Conservation (phyloP, 2,888 invertebrate genomes). For the Empis stercorea region DNA sequence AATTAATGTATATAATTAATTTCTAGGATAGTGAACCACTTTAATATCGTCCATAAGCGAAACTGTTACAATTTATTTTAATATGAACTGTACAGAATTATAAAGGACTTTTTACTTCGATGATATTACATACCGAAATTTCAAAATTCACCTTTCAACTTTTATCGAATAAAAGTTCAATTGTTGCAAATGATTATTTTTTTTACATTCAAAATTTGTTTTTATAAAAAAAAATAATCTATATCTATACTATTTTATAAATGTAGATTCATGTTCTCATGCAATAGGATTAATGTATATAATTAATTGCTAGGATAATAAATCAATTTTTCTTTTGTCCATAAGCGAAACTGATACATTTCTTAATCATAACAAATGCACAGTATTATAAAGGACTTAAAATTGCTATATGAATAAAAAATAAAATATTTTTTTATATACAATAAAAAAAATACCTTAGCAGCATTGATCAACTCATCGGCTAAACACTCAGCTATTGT, state of each 20-base stretch:
- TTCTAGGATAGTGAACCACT: slow-evolving; percentile 13
- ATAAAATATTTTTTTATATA: neutral
- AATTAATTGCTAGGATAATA: slow-evolving; percentile 14
- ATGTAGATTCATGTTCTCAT: slow-evolving; percentile 17
- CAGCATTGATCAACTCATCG: slow-evolving; percentile 99
- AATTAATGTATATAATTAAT: slow-evolving; percentile 14
- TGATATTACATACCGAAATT: too few species aligned
- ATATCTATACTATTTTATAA: too few species aligned
- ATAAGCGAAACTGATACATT: slow-evolving; percentile 8
- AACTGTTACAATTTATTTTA: slow-evolving; percentile 4
- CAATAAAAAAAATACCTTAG: slow-evolving; percentile 52
- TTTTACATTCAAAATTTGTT: too few species aligned
- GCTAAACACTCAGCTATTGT: slow-evolving; percentile 99
- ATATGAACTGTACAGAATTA: slow-evolving; percentile 5
- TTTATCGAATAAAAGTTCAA: too few species aligned
- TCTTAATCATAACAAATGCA: neutral
- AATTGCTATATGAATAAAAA: neutral
- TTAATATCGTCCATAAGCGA: slow-evolving; percentile 5
- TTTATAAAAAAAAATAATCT: too few species aligned
- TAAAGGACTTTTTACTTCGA: slow-evolving; percentile 2
- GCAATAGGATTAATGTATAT: slow-evolving; percentile 16
- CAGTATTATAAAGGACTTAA: slow-evolving; percentile 7
- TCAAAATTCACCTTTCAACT: too few species aligned
- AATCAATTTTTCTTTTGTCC: slow-evolving; percentile 3
- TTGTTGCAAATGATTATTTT: too few species aligned